Base-by-base conservation (phyloP, 1,140 invertebrate genomes). In the Druon quercuslanigerum region DNA sequence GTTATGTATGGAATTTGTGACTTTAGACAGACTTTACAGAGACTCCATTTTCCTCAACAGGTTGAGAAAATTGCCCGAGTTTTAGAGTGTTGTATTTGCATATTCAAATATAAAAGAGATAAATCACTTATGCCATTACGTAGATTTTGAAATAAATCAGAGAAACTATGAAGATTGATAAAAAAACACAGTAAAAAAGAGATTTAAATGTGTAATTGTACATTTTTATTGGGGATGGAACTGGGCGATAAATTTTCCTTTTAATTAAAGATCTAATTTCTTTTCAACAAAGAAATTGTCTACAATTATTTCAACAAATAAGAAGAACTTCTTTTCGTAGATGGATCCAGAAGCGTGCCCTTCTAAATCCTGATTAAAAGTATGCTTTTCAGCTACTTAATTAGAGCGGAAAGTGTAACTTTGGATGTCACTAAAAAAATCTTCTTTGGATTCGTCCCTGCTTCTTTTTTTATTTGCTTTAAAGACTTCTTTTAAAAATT, bases 1-100 rank as follows among this genome's bases (percentile, higher is more conserved):
- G 57, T 25, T 33, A 33, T 66, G 57, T 16, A 66, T 9, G 57
- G 57, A 66, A 66, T 66, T 66, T 66, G 57, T 66, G 46, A 66
- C 46, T 66, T 66, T 25, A 66, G 13, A 40, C 40, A 25, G 33
- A 40, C 25, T 40, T 13, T 1, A 13, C 9, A 12, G 11, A 33
- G 20, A 25, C 33, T 25, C 14, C 57, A 40, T n/a, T 66, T 66
- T 66, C 57, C 56, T 33, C 57, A 66, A 40, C 25, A 40, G 46
- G 57, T 25, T 14, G 20, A 60, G 33, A 16, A 66, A 66, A 66
- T 66, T 66, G 57, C 57, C 40, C 57, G 25, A 5, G 25, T 66
- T 60, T 66, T 66, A 40, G 40, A n/a, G 40, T 33, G 33, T 3
- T 9, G 16, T 66, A 40, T 66, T 66, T 66, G 8, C 57, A 40